Conservation (phyloP, 2,113 vertebrate genomes). For the Heterocephalus glaber region DNA sequence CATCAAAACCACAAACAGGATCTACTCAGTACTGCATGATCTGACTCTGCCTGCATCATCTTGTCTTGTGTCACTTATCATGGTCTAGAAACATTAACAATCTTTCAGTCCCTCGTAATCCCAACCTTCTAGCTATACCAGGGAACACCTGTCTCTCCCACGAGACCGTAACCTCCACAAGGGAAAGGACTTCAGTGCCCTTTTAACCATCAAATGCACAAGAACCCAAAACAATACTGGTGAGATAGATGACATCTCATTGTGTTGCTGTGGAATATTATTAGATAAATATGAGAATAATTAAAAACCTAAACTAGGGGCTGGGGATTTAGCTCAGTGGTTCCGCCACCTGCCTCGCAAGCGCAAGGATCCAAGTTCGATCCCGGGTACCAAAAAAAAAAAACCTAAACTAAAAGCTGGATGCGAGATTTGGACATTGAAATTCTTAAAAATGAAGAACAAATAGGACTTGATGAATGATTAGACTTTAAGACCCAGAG, state of each 20-base stretch:
- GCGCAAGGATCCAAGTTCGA: too few species aligned
- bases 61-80: background rate
- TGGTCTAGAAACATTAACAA: background rate
- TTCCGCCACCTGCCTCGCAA: too few species aligned
- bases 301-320: background rate
- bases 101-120: background rate
- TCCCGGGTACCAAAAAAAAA: too few species aligned
- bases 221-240: background rate
- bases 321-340: too few species aligned
- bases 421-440: background rate
- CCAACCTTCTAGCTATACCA: background rate
- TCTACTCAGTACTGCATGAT: background rate
- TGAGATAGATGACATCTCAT: background rate
- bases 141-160: background rate
- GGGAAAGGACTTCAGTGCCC: background rate
- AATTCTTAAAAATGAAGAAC: background rate
- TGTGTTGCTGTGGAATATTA: background rate
- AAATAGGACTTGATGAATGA: background rate
- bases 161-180: background rate
- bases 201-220: background rate
- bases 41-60: background rate
- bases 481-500: background rate
- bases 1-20: background rate
- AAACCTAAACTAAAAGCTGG: background rate
- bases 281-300: background rate